Evolutionary conservation across 2,113 vertebrate genomes (phyloP).

Genomic region (Pterocles gutturalis): DNA sequence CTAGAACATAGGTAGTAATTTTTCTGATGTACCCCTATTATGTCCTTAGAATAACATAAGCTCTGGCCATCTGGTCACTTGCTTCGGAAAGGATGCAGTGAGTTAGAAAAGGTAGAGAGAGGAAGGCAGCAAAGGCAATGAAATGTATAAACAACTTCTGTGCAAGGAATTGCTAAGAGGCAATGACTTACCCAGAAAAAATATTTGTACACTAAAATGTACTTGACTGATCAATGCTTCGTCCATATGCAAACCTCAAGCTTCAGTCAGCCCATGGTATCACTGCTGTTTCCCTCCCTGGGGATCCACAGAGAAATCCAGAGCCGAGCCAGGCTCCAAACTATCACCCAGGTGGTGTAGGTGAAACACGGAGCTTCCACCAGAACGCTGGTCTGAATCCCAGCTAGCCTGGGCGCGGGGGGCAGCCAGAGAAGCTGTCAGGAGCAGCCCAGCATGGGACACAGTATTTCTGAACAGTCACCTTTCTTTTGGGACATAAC

Average conservation of each 20-base stretch:
- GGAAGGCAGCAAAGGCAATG: conserved; percentile 1
- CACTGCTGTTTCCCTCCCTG: not conserved
- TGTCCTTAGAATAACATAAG: conserved; percentile 44
- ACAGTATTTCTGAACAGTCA: not conserved
- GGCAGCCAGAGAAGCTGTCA: not conserved
- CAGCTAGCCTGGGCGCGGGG: not conserved
- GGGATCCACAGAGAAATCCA: not conserved
- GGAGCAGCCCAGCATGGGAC: not conserved
- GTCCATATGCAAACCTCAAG: not conserved
- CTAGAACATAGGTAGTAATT: conserved; percentile 19
- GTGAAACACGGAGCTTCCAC: not conserved
- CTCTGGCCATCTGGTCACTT: conserved; percentile 48
- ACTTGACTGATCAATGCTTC: not conserved
- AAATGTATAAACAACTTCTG: not conserved
- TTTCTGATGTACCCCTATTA: conserved; percentile 7
- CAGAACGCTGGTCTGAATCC: not conserved
- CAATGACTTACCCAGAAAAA: not conserved
- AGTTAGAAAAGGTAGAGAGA: conserved; percentile 2
- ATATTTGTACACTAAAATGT: not conserved
- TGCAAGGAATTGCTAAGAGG: not conserved
- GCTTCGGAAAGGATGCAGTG: not conserved
- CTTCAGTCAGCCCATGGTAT: not conserved
- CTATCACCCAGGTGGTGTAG: too few species aligned
- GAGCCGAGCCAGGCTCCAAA: not conserved
- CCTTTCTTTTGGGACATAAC: not conserved